Base-by-base conservation (phyloP, 2,888 invertebrate genomes). In the Drosophila longiperda region DNA sequence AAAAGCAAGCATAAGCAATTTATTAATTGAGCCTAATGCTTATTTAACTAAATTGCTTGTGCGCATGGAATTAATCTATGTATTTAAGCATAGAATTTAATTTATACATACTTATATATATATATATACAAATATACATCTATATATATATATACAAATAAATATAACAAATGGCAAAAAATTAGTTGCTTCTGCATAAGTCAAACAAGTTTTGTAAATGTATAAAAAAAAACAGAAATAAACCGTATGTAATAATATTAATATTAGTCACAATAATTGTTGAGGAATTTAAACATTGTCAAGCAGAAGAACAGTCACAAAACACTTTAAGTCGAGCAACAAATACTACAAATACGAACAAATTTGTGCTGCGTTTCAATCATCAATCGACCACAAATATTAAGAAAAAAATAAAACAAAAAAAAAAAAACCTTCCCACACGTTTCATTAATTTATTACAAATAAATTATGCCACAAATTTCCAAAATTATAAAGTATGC, bases 361-460 rank as follows among this genome's bases (percentile, higher is more conserved):
- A 57, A 58, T 70, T 73, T 79, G 71, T 76, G 64, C 82, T 72
- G 66, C 73, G 64, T 80, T 79, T 83, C 66, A 71, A 80, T 68
- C 73, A 72, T 33, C 50, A 75, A 75, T 64, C 64, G 61, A 75
- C 38, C 62, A 78, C 68, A 33, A 67, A 67, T 50, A 52, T 57
- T 65, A 40, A 42, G 36, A 40, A 59, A 60, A 50, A 50, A 45
- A 64, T 48, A 66, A 60, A 68, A 62, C 17, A 62, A 61, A 55
- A 66, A 55, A 61, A 73, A 62, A 66, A 69, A 66, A 66, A 68
- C 72, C 59, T 65, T 78, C 70, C 67, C 73, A 83, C 75, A 86
- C 78, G 72, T 81, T 87, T 84, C 78, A 89, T 77, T 90, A 88
- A 90, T 89, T 87, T 90, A 87, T 89, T 82, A 74, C 33, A 81